Percentiles rank a stretch among this genome's conserved stretches.
Conservation (phyloP, 1,140 invertebrate species). For the Drosophila asahinai region DNA sequence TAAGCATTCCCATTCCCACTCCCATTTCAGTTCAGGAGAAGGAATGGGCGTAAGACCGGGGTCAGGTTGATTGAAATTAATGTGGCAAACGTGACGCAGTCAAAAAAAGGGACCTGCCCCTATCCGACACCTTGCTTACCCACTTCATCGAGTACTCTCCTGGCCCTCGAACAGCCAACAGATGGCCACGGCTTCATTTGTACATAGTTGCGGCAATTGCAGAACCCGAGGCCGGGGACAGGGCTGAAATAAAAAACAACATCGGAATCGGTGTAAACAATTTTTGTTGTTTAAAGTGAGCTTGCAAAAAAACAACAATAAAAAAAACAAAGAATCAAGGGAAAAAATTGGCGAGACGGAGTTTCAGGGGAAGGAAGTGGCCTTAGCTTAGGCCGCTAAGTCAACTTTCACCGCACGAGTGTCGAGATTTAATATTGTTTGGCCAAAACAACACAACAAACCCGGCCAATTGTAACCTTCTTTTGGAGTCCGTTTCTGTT, state of each 20-base stretch:
- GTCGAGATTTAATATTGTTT: conserved; percentile 81
- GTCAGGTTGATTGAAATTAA: conserved; percentile 74
- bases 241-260: conserved; percentile 38
- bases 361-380: conserved; percentile 21
- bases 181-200: conserved; percentile 61
- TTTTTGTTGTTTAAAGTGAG: conserved; percentile 57
- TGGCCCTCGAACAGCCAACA: conserved; percentile 19
- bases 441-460: conserved; percentile 40
- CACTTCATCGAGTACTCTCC: conserved; percentile 15
- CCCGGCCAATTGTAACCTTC: conserved; percentile 58
- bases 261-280: conserved; percentile 38
- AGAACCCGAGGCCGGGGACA: conserved; percentile 7
- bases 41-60: conserved; percentile 2
- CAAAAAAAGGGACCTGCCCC: conserved; percentile 31
- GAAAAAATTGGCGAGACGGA: conserved; percentile 37
- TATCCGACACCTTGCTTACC: conserved; percentile 19
- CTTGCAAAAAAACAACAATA: conserved; percentile 44
- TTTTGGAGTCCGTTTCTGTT: conserved; percentile 38
- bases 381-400: conserved; percentile 63
- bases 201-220: conserved; percentile 34
- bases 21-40: conserved; percentile 4
- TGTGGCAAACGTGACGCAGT: conserved; percentile 73
- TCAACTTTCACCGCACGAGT: conserved; percentile 79
- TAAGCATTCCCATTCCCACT: conserved; percentile 14
- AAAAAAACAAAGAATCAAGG: conserved; percentile 41